A percentile compares a stretch with the other conserved stretches of the same genome.
Evolutionary conservation across 2,888 invertebrate genomes (phyloP).

Genomic region (Chirona hameri): DNA sequence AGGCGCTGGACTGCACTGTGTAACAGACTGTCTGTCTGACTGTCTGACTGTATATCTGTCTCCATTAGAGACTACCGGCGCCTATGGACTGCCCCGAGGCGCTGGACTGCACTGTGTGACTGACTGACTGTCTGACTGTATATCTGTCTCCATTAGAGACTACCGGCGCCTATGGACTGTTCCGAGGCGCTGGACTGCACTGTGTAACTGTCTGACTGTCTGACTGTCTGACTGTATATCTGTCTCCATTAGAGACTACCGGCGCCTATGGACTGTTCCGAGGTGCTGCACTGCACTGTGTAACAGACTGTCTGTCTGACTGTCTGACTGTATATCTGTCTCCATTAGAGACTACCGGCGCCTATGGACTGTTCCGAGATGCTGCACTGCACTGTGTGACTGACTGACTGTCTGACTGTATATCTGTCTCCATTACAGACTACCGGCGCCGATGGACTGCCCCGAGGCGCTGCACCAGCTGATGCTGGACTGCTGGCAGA

Average conservation of each 20-base stretch:
- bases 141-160: constrained; percentile 40
- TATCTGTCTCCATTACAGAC: constrained; percentile 61
- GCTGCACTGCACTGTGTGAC: constrained; percentile 80
- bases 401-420: constrained; percentile 70
- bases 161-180: constrained; percentile 94
- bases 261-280: too few species aligned
- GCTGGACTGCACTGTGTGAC: too few species aligned
- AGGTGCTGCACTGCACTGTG: too few species aligned
- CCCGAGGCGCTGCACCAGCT: constrained; percentile 95
- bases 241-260: too few species aligned
- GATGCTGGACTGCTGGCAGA: constrained; percentile 89
- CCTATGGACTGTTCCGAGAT: constrained; percentile 90
- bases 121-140: constrained; percentile 37
- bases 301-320: too few species aligned
- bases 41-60: too few species aligned
- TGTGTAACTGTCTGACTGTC: too few species aligned
- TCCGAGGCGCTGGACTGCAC: constrained; percentile 88
- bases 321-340: constrained; percentile 57
- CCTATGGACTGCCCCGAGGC: constrained; percentile 98
- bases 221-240: too few species aligned
- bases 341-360: constrained; percentile 83
- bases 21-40: too few species aligned
- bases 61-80: constrained; percentile 60
- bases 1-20: too few species aligned
- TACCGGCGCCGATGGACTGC: constrained; percentile 89